Percentiles rank a stretch among this genome's conserved stretches.
Evolutionary conservation across 2,113 vertebrate genomes (phyloP).

Genomic region (Tilapia sparmanii): DNA sequence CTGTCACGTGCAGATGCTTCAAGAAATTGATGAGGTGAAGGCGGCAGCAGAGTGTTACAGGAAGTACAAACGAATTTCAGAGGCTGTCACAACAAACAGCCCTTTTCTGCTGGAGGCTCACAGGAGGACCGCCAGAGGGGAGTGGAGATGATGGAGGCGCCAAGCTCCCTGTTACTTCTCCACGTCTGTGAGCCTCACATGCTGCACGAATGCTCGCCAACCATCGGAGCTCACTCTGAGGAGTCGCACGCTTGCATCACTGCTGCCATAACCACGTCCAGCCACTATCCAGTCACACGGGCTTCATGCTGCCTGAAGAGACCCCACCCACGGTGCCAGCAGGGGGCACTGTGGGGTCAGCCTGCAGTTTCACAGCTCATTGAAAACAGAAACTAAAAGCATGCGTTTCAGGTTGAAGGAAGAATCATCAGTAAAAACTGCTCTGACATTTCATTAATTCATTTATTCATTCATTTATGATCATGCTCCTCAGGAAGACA

Average conservation of each 20-base stretch:
- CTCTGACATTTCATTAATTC: neutral
- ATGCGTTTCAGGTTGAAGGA: neutral
- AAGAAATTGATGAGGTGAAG: constrained; percentile 6
- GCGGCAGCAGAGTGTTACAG: constrained; percentile 12
- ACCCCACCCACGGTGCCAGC: neutral
- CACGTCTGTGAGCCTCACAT: neutral
- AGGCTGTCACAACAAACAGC: constrained; percentile 49
- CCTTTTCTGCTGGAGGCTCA: constrained; percentile 4
- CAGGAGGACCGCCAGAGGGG: neutral
- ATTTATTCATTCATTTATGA: neutral
- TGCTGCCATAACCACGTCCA: neutral
- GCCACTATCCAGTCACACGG: neutral
- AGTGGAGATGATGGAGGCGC: constrained; percentile 2
- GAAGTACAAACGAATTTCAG: constrained; percentile 46
- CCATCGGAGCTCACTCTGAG: neutral
- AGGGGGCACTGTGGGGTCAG: neutral
- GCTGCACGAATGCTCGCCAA: neutral
- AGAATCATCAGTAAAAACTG: neutral
- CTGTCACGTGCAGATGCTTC: neutral
- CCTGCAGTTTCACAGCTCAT: neutral
- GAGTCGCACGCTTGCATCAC: neutral
- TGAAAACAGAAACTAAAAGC: neutral
- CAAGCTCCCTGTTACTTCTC: neutral
- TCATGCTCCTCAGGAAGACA: neutral
- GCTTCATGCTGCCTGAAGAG: neutral